Evolutionary conservation across 2,888 invertebrate species (phyloP), one percentile per base, ranked within the genome.

Genomic region (Drosophila crucigera): DNA sequence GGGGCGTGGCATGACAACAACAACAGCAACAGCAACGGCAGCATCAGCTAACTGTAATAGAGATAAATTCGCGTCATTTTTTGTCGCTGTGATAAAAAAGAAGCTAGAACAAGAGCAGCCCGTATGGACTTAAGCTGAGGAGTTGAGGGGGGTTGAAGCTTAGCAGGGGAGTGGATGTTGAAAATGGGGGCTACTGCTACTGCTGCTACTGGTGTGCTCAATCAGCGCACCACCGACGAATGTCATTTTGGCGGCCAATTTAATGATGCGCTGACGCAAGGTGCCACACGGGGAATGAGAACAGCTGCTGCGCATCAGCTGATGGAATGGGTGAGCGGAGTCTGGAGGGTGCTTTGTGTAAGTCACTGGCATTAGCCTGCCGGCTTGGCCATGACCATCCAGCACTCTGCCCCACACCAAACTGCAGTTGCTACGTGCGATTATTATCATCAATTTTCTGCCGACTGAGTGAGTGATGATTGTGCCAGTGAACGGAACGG

Each of bases 371-470:
- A 61, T 73, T 59, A 77, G 61, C 39, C 30, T 72, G 53, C 37
- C 61, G 52, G 53, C 54, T 31, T 67, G 64, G 76, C 66, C 63
- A 64, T 74, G 75, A 73, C 68, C 79, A 71, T 65, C 73, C 59
- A 72, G 55, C 33, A 50, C 55, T 28, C 28, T 43, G 22, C 62
- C 43, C 41, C 52, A 19, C 19, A 52, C 16, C 37, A n/a, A 19
- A 31, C 41, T 33, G 60, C 55, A 65, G 58, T 66, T 68, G 71
- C 68, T 80, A 85, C 85, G 86, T 85, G 87, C 90, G 91, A 92
- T 92, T 91, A 91, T 91, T 85, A 90, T 90, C 92, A 91, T 91
- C 91, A 92, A 91, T 91, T 91, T 91, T 88, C 76, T 78, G 82
- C 72, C 86, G 78, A 82, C 76, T 80, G 83, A 78, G 78, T 86